phyloP scores from a whole-genome alignment of 2,113 vertebrate genomes.

The Lagopus muta region DNA sequence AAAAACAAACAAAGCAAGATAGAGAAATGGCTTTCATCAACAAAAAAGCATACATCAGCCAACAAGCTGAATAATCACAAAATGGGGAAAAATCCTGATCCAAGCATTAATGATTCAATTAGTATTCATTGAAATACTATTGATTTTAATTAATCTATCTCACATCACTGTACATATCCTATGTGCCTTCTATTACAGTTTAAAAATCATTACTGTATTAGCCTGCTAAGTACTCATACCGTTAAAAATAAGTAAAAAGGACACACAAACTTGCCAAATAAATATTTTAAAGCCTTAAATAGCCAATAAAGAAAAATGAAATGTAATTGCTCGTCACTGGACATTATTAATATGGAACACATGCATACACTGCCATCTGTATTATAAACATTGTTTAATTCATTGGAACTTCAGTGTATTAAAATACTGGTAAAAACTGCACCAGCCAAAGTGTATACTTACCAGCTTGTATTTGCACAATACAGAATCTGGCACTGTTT shows the following conservation, averaged over 20 bases:
- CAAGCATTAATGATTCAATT: slow-evolving; percentile 78
- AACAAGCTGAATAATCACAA: slow-evolving; percentile 76
- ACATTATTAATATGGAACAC: neutral
- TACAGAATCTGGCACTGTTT: neutral
- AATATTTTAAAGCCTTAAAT: slow-evolving; percentile 44
- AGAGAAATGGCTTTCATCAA: slow-evolving; percentile 79
- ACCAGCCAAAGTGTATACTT: neutral
- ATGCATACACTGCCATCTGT: neutral
- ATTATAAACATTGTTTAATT: slow-evolving; percentile 11
- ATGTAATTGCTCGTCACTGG: neutral
- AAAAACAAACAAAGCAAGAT: slow-evolving; percentile 63
- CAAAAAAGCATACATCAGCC: slow-evolving; percentile 68
- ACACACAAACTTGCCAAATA: slow-evolving; percentile 30
- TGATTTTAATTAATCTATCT: slow-evolving; percentile 78
- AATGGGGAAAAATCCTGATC: slow-evolving; percentile 64
- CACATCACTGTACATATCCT: slow-evolving; percentile 65
- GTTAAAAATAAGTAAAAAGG: slow-evolving; percentile 59
- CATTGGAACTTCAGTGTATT: neutral
- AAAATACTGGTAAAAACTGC: slow-evolving; percentile 30
- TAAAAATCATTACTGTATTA: slow-evolving; percentile 55
- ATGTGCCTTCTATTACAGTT: slow-evolving; percentile 52
- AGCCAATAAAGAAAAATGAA: slow-evolving; percentile 50
- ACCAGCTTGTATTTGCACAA: neutral
- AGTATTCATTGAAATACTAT: slow-evolving; percentile 76
- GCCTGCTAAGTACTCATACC: slow-evolving; percentile 37